Conservation (phyloP, 2,888 invertebrate species). For the Helicoverpa assulta region DNA sequence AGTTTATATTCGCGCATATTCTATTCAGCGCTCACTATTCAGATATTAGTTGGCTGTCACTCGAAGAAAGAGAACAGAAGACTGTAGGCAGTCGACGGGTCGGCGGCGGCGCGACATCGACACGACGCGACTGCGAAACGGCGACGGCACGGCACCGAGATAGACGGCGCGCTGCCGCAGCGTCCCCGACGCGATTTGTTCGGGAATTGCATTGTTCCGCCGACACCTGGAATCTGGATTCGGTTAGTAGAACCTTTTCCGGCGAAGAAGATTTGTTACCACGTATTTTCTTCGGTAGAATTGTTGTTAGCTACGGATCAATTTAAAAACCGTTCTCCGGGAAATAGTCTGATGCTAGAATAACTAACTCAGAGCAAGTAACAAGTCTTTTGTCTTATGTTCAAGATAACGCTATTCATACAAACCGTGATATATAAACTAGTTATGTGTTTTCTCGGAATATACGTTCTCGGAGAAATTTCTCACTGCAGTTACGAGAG, state of each 20-base stretch:
- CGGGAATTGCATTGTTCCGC: slow-evolving; percentile 85
- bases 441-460: slow-evolving; percentile 15
- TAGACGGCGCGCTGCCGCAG: slow-evolving; percentile 42
- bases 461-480: slow-evolving; percentile 3
- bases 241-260: slow-evolving; percentile 76
- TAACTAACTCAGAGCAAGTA: slow-evolving; percentile 31
- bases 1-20: slow-evolving; percentile 47
- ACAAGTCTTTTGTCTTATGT: slow-evolving; percentile 41
- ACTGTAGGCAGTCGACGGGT: slow-evolving; percentile 29
- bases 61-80: slow-evolving; percentile 46
- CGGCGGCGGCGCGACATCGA: slow-evolving; percentile 19
- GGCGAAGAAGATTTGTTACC: slow-evolving; percentile 74
- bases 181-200: slow-evolving; percentile 80
- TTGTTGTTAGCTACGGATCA: slow-evolving; percentile 61
- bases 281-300: slow-evolving; percentile 59
- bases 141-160: slow-evolving; percentile 9
- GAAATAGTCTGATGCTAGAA: slow-evolving; percentile 37
- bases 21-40: slow-evolving; percentile 56
- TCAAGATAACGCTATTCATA: slow-evolving; percentile 51
- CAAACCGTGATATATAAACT: slow-evolving; percentile 7
- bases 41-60: slow-evolving; percentile 63
- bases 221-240: slow-evolving; percentile 87
- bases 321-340: slow-evolving; percentile 46
- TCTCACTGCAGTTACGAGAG: slow-evolving; percentile 18
- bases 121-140: slow-evolving; percentile 29